Percentiles rank a stretch among this genome's conserved stretches.
Evolutionary conservation across 2,113 vertebrate genomes (phyloP).

Genomic region (Pseudolaguvia tuberculata): DNA sequence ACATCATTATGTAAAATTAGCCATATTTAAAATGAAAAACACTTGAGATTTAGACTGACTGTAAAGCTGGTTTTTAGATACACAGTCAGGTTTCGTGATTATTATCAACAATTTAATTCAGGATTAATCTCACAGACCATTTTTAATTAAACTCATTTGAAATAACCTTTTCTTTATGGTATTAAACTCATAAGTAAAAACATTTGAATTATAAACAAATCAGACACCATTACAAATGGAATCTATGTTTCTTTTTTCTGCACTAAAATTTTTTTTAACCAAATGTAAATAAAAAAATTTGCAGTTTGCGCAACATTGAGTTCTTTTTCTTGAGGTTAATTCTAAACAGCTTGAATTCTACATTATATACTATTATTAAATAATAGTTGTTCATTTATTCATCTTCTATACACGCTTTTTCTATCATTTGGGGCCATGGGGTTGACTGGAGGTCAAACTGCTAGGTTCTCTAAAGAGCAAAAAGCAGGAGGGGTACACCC

Average conservation of each 20-base stretch:
- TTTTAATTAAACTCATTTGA: background rate
- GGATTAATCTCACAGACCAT: background rate
- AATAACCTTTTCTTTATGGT: background rate
- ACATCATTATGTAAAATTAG: background rate
- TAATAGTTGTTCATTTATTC: no score
- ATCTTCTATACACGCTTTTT: no score
- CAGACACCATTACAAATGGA: background rate
- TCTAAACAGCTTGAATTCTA: no score
- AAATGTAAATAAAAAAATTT: no score
- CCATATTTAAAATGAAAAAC: constrained; percentile 10
- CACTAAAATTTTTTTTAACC: background rate
- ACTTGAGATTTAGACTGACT: background rate
- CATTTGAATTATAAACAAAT: no score
- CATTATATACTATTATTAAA: no score
- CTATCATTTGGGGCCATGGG: no score
- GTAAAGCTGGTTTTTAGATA: background rate
- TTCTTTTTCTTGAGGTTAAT: no score
- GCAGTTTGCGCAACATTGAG: no score
- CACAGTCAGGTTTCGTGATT: background rate
- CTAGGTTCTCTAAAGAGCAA: no score
- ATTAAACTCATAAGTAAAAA: background rate
- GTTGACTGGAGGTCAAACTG: no score
- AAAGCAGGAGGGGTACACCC: no score
- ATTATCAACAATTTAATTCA: background rate
- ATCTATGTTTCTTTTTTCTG: background rate